Conservation (phyloP, 2,113 vertebrate genomes). For the Urocynchramus pylzowi region DNA sequence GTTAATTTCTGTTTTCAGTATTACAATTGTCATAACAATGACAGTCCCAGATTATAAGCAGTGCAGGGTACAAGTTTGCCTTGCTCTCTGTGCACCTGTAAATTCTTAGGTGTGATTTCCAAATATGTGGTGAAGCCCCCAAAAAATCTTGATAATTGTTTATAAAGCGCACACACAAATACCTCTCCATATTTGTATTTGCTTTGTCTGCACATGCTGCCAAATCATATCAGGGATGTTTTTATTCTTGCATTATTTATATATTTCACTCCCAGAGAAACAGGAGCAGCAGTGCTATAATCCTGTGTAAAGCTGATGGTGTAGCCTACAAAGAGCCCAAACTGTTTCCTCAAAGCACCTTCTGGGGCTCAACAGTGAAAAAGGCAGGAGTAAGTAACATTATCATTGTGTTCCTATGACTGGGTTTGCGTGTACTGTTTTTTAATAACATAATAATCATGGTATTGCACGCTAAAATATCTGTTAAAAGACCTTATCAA, state of each 20-base stretch:
- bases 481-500: not conserved
- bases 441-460: not conserved
- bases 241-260: not conserved
- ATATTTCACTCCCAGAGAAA: not conserved
- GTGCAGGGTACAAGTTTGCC: not conserved
- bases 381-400: not conserved
- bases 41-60: not conserved
- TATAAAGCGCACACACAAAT: not conserved
- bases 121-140: not conserved
- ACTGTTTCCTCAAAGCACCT: not conserved
- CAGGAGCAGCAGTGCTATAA: not conserved
- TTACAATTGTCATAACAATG: not conserved
- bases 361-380: not conserved
- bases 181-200: not conserved
- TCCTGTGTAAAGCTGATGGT: not conserved
- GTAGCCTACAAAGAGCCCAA: not conserved
- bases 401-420: not conserved
- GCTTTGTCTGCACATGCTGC: not conserved
- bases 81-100: not conserved
- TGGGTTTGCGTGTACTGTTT: accelerated
- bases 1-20: not conserved
- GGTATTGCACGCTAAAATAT: not conserved
- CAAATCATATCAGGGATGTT: not conserved
- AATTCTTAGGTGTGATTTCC: not conserved
- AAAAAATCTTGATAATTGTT: not conserved